Percentiles rank a stretch among this genome's conserved stretches.
phyloP scores from a whole-genome alignment of 2,888 invertebrate genomes.

The Odontocolon sp. region DNA sequence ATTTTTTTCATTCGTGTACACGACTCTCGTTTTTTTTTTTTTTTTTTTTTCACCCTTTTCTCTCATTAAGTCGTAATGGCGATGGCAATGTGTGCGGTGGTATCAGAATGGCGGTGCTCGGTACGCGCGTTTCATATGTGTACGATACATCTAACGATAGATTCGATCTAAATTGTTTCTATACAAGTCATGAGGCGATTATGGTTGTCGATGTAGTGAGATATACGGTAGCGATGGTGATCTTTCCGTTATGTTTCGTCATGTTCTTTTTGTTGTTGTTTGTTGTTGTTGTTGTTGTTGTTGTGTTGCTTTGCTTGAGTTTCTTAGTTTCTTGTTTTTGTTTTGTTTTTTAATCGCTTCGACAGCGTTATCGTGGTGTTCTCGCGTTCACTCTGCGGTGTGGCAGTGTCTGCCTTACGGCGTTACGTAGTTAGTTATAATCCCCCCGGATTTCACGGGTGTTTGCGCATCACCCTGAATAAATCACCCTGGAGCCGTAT shows the following conservation, averaged over 20 bases:
- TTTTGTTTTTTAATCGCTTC: constrained; percentile 44
- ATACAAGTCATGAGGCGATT: constrained; percentile 1
- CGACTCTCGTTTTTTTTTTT: constrained; percentile 5
- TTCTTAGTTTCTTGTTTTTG: constrained; percentile 13
- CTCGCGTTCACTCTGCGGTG: constrained; percentile 73
- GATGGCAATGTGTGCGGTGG: constrained; percentile 44
- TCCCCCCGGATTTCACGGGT: constrained; percentile 16
- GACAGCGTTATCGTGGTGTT: constrained; percentile 65
- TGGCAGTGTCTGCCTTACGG: constrained; percentile 80
- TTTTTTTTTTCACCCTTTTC: constrained; percentile 37
- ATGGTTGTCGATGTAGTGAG: constrained; percentile 42
- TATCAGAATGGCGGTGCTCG: constrained; percentile 21
- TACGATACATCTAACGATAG: constrained; percentile 45
- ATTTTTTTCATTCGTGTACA: constrained; percentile 25
- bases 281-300: not conserved
- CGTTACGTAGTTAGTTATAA: constrained; percentile 71
- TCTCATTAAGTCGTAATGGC: constrained; percentile 9
- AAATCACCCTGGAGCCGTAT: constrained; percentile 47
- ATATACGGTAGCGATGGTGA: constrained; percentile 23
- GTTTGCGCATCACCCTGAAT: constrained; percentile 28
- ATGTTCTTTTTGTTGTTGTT: constrained; percentile 2
- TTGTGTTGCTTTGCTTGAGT: not conserved
- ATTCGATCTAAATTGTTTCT: constrained; percentile 9
- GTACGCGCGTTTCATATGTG: constrained; percentile 30
- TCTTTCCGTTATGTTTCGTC: constrained; percentile 33